Conservation (phyloP, 1,140 invertebrate genomes). For the Paracyclopina nana region DNA sequence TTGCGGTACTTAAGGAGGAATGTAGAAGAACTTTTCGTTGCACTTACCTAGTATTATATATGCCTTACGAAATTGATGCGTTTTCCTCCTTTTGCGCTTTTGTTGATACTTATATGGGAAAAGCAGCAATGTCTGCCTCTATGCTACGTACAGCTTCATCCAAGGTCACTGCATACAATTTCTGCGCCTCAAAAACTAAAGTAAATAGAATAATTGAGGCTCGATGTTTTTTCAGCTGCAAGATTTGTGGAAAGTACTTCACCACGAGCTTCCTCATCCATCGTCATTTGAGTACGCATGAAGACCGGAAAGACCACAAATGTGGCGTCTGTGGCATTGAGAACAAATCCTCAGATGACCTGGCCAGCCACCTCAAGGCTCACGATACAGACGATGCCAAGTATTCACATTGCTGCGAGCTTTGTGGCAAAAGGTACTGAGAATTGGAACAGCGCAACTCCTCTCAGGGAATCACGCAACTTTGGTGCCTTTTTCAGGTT, state of each 20-base stretch:
- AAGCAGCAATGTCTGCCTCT: too few relatives aligned
- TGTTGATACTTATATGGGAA: too few relatives aligned
- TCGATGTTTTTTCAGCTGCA: conserved; percentile 5
- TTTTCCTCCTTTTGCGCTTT: too few relatives aligned
- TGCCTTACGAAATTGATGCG: too few relatives aligned
- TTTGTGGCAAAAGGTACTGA: conserved; percentile 10
- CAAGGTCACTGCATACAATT: too few relatives aligned
- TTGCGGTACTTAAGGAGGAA: too few relatives aligned
- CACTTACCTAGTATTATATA: too few relatives aligned
- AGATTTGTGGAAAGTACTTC: conserved; percentile 7
- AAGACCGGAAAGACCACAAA: conserved; percentile 32
- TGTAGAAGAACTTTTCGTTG: too few relatives aligned
- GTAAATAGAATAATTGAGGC: neutral
- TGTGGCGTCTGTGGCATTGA: conserved; percentile 70
- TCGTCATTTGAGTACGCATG: conserved; percentile 1
- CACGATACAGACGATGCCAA: conserved; percentile 12
- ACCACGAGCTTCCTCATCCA: neutral
- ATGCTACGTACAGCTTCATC: too few relatives aligned
- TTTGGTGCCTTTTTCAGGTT: neutral
- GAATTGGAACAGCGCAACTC: neutral
- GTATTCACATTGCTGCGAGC: conserved; percentile 14
- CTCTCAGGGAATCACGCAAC: neutral
- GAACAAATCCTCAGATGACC: conserved; percentile 48
- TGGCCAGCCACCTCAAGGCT: conserved; percentile 46
- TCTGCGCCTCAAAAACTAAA: too few relatives aligned